Conservation (phyloP, 2,113 vertebrate species). For the Amblyornis subalaris region DNA sequence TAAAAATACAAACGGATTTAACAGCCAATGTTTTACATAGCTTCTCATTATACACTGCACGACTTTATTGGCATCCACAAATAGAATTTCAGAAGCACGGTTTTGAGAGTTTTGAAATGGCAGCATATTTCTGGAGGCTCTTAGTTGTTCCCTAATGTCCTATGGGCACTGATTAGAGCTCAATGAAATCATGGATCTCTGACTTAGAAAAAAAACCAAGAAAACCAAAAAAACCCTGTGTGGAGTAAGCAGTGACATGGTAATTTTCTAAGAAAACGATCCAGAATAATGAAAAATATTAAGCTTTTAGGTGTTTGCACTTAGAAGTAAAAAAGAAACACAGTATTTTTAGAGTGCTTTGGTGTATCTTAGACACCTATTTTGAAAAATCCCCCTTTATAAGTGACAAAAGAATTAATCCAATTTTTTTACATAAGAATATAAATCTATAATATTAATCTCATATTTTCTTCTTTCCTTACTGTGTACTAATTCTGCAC, state of each 20-base stretch:
- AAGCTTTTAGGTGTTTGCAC: neutral
- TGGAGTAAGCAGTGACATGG: neutral
- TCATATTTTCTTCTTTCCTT: neutral
- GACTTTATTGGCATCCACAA: neutral
- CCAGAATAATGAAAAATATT: neutral
- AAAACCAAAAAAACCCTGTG: neutral
- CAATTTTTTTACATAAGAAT: neutral
- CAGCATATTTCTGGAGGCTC: neutral
- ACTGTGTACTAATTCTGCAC: neutral
- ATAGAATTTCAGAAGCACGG: neutral
- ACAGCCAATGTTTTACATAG: neutral
- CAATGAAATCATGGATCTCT: neutral
- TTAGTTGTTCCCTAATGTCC: neutral
- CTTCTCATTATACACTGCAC: neutral
- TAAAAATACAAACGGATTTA: slow-evolving; percentile 5
- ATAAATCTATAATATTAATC: neutral
- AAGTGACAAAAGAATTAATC: neutral
- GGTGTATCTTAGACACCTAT: accelerated
- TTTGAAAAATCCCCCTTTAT: neutral
- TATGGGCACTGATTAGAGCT: neutral
- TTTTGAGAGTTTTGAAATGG: neutral
- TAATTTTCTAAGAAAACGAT: neutral
- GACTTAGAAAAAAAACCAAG: neutral
- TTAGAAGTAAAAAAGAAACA: neutral
- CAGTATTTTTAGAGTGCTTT: neutral